Base-by-base conservation (phyloP, 2,113 vertebrate genomes). In the Nothobranchius furzeri region DNA sequence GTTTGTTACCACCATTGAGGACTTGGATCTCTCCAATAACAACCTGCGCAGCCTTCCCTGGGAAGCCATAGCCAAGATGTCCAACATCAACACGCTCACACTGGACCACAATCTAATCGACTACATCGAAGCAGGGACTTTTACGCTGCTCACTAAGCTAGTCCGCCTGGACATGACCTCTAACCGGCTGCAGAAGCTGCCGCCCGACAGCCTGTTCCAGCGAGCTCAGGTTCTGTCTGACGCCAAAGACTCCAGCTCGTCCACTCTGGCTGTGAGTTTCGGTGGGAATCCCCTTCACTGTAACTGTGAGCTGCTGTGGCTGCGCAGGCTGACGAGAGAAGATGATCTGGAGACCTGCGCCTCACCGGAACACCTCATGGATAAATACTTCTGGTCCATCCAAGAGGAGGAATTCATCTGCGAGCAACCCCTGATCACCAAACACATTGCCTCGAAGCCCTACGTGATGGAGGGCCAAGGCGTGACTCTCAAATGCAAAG, bases 31-130 rank as follows among this genome's bases (percentile, higher is more conserved):
- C 48, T 98, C 97, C 24, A 98, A 96, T 58, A 98, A 98, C 85
- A 98, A 97, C 82, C 76, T 98, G 49, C 88, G 94, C 87, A 82
- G 88, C 1, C 86, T 98, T 60, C 96, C 97, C 0, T 98, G 97
- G 96, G 95, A 96, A 24, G 96, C 95, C 0, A 94, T 98, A 6
- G 95, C 93, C 45, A 89, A 90, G 84, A 98, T 98, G 97, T 93
- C 92, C 37, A 97, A 95, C 66, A 91, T 98, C 11, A 97, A 98
- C 89, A 96, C 96, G 0, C 91, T 98, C 37, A 96, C 96, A 0
- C 69, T 98, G 55, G 97, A 98, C 79, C 97, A 98, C 90, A 98
- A 98, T 74, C 94, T 98, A 40, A 93, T 98, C 0, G 96, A 98
- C 66, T 90, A 96, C 76, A 94, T 98, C 0, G 94, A 90, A 0